phyloP scores from a whole-genome alignment of 2,888 invertebrate genomes.

The Beris morrisii region DNA sequence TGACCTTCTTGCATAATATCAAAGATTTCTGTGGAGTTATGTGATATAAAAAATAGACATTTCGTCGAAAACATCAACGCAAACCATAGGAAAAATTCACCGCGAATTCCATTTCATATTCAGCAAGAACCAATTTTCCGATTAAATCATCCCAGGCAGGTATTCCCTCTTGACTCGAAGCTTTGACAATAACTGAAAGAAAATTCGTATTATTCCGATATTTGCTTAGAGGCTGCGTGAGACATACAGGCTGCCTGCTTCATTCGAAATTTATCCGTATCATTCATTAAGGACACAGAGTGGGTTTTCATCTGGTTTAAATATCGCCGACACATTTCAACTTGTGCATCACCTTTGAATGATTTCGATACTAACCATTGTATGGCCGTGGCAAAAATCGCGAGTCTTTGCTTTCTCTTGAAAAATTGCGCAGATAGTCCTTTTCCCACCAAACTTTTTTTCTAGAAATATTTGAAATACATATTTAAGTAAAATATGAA shows the following conservation, averaged over 20 bases:
- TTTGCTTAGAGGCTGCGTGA: not conserved
- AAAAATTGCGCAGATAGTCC: slow-evolving; percentile 17
- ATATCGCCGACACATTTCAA: slow-evolving; percentile 46
- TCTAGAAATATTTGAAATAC: slow-evolving; percentile 21
- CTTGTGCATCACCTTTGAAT: slow-evolving; percentile 43
- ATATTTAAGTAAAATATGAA: not conserved
- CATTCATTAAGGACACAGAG: slow-evolving; percentile 31
- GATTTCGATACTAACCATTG: slow-evolving; percentile 53
- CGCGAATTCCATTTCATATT: slow-evolving; percentile 66
- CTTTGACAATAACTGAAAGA: slow-evolving; percentile 48
- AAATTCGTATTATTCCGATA: not conserved
- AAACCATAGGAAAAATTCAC: slow-evolving; percentile 62
- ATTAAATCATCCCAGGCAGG: slow-evolving; percentile 73
- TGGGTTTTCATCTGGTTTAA: slow-evolving; percentile 41
- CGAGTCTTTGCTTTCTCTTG: slow-evolving; percentile 48
- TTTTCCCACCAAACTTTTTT: slow-evolving; percentile 26
- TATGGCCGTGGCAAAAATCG: slow-evolving; percentile 50
- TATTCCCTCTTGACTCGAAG: slow-evolving; percentile 46
- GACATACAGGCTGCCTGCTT: slow-evolving; percentile 50
- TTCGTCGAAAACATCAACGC: not conserved
- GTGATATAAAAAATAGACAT: not conserved
- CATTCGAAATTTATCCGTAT: slow-evolving; percentile 45
- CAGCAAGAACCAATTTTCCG: slow-evolving; percentile 67
- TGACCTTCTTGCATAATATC: slow-evolving; percentile 72
- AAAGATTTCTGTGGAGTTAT: slow-evolving; percentile 59